phyloP scores from a whole-genome alignment of 2,888 invertebrate genomes.

The Micoletzkya japonica region DNA sequence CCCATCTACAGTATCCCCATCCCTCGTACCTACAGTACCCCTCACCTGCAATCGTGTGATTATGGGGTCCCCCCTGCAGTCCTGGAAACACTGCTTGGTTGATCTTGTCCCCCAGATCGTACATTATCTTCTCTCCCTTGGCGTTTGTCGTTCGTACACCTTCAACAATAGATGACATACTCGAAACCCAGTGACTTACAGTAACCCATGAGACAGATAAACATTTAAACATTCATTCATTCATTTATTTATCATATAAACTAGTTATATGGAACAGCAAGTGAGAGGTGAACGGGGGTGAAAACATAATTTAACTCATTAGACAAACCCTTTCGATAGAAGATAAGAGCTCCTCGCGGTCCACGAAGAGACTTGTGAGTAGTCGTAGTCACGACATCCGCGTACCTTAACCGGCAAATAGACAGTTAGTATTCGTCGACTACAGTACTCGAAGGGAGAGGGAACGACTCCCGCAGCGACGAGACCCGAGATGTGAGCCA shows the following conservation, averaged over 20 bases:
- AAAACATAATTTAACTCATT: not conserved
- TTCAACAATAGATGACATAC: conserved; percentile 39
- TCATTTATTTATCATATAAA: not conserved
- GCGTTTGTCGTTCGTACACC: conserved; percentile 76
- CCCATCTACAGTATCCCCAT: too few relatives aligned
- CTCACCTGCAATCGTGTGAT: conserved; percentile 88
- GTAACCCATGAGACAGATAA: not conserved
- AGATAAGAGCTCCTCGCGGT: conserved; percentile 80
- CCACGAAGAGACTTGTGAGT: conserved; percentile 85
- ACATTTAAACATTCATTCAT: not conserved
- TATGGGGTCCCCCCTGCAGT: conserved; percentile 95
- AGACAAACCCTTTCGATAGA: conserved; percentile 78
- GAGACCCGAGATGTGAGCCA: conserved; percentile 92
- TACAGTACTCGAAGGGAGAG: conserved; percentile 77
- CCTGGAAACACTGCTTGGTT: conserved; percentile 89
- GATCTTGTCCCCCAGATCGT: conserved; percentile 84
- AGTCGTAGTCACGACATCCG: conserved; percentile 87
- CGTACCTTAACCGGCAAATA: conserved; percentile 68
- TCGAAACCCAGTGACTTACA: not conserved
- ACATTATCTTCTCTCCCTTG: conserved; percentile 82
- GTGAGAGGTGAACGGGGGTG: not conserved
- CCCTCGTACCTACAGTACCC: conserved; percentile 31
- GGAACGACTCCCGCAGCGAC: conserved; percentile 88
- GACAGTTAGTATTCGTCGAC: not conserved
- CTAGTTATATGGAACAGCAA: not conserved